Base-by-base conservation (phyloP, 2,888 invertebrate genomes). In the Megastigmus dorsalis region DNA sequence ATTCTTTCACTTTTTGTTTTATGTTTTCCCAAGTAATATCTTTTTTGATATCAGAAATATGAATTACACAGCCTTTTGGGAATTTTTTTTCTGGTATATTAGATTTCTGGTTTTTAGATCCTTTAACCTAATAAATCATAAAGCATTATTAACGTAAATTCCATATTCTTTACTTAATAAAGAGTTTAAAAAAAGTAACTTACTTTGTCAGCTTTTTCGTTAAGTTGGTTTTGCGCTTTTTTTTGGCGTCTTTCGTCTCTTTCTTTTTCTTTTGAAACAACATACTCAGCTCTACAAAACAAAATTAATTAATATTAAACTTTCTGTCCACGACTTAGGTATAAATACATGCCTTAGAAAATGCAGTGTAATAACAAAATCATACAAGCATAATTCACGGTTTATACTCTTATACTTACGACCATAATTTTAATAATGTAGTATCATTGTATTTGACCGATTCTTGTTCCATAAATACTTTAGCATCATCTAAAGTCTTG, bases 401-500 rank as follows among this genome's bases (percentile, higher is more conserved):
- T n/a, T n/a, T n/a, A n/a, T n/a, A n/a, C n/a, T n/a, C n/a, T n/a
- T n/a, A 36, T 83, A 89, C 86, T 78, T 91, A 90, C 88, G 94
- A 93, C 93, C 93, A 94, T 81, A 92, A 92, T 20, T 91, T 89
- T 4, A 93, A 85, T 60, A 96, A 87, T 50, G 92, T 92, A 1
- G 88, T 89, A 0, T 93, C 93, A 0, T 90, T 90, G 80, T 92
- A 95, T 82, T 95, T 94, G 4, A 95, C 89, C 41, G 88, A 88
- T 79, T 94, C 93, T 20, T 90, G 89, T 20, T 92, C 92, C 41
- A 96, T 86, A 84, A 97, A 96, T 75, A 92, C 93, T 80, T 95
- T 93, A 2, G 96, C 95, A 84, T 92, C 92, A 67, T 97, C 97
- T 66, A 92, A 90, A 33, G 92, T 93, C 81, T 93, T 92, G 88